These are phyloP conservation scores for Dicranocentrus wangi DNA, from an alignment of 2,888 invertebrate species.

Conservation along the genomic window DNA sequence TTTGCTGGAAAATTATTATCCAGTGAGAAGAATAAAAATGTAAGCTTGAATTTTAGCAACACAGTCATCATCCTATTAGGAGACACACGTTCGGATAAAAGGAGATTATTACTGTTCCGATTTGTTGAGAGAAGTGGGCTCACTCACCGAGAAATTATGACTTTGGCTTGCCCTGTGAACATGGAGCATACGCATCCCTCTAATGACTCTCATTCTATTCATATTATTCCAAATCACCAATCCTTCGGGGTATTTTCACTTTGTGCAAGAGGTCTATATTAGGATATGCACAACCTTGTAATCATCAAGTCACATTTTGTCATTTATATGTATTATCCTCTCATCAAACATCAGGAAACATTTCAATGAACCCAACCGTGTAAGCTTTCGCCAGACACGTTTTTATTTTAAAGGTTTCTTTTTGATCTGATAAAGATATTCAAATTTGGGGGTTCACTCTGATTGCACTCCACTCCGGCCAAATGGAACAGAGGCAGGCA, in stretches of 20 bases:
- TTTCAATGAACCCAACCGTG: constrained; percentile 15
- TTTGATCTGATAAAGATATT: not conserved
- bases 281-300: constrained; percentile 11
- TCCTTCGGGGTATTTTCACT: constrained; percentile 54
- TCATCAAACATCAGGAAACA: constrained; percentile 6
- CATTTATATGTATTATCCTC: not conserved
- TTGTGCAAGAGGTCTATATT: not conserved
- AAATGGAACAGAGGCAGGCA: no score
- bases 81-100: constrained; percentile 50
- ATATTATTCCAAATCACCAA: constrained; percentile 70
- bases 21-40: not conserved
- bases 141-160: constrained; percentile 67
- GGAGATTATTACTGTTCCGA: constrained; percentile 64
- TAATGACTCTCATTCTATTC: constrained; percentile 72
- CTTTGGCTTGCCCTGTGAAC: constrained; percentile 8
- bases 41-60: not conserved
- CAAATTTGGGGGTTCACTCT: not conserved
- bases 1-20: not conserved
- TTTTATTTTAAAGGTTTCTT: not conserved
- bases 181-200: constrained; percentile 26
- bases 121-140: constrained; percentile 49
- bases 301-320: constrained; percentile 14
- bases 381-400: not conserved
- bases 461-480: no score
- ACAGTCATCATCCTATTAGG: constrained; percentile 33